These are phyloP conservation scores for Grammomys surdaster DNA, from an alignment of 2,113 vertebrate species.

Conservation along the genomic window DNA sequence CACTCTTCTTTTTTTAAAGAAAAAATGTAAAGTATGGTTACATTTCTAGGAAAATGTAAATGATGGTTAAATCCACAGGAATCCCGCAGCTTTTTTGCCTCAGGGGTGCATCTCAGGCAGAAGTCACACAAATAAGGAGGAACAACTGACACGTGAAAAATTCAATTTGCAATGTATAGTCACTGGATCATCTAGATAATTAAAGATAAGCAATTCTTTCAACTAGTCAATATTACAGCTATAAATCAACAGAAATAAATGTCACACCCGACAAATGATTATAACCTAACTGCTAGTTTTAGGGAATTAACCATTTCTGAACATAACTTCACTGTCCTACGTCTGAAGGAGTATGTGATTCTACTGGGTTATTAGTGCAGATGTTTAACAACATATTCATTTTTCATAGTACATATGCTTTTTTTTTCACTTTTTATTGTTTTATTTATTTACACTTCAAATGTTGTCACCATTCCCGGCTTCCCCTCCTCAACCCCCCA, in stretches of 20 bases:
- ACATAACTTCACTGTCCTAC: constrained; percentile 47
- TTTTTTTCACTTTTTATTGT: background rate
- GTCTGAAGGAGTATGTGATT: constrained; percentile 37
- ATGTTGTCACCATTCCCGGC: no score
- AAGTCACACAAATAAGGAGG: constrained; percentile 51
- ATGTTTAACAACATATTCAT: constrained; percentile 29
- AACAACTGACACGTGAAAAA: constrained; percentile 34
- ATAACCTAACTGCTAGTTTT: constrained; percentile 60
- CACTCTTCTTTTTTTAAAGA: constrained; percentile 28
- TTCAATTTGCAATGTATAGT: constrained; percentile 34
- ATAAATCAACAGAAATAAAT: constrained; percentile 53
- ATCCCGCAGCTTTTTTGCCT: constrained; percentile 42
- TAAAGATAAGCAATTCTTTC: constrained; percentile 68
- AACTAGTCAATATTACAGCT: constrained; percentile 47
- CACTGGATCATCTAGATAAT: constrained; percentile 52
- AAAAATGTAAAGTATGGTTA: background rate
- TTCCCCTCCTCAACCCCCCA: no score
- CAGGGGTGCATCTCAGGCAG: background rate
- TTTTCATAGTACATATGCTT: constrained; percentile 5
- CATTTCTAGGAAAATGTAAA: background rate
- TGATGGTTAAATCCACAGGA: constrained; percentile 21
- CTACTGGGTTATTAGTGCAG: constrained; percentile 48
- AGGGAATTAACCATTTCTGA: constrained; percentile 68
- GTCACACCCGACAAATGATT: constrained; percentile 43
- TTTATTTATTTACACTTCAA: no score